These are phyloP conservation scores for Neodiprion pinetum DNA, from an alignment of 1,140 invertebrate species.

Conservation along the genomic window DNA sequence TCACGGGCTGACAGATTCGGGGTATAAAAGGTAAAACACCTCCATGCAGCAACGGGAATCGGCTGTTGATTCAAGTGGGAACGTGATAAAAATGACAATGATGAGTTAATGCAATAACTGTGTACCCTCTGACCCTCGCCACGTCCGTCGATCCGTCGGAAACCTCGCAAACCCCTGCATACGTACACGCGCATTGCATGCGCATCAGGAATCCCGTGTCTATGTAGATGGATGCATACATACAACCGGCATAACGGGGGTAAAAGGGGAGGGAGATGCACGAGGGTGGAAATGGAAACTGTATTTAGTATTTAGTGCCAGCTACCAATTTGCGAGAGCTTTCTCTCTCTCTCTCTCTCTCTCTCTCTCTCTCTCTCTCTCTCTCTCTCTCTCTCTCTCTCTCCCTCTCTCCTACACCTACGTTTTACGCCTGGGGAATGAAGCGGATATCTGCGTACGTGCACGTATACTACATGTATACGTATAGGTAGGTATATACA, in stretches of 20 bases:
- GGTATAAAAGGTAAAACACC: neutral
- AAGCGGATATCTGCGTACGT: too few relatives aligned
- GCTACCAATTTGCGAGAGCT: conserved; percentile 1
- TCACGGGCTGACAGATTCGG: neutral
- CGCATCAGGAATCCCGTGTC: neutral
- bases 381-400: conserved; percentile 22
- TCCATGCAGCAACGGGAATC: too few relatives aligned
- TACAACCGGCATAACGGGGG: conserved; percentile 15
- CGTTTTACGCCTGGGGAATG: too few relatives aligned
- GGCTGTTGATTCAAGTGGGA: conserved; percentile 53
- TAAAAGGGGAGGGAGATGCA: neutral
- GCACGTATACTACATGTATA: too few relatives aligned
- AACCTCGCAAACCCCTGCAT: conserved; percentile 21
- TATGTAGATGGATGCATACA: conserved; percentile 16
- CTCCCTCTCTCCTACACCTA: neutral
- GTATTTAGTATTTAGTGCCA: conserved; percentile 13
- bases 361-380: conserved; percentile 16
- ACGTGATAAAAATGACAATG: conserved; percentile 63
- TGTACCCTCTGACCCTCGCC: conserved; percentile 46
- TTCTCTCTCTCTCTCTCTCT: neutral
- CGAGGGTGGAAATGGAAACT: conserved; percentile 10
- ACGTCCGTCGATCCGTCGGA: neutral
- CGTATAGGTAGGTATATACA: neutral
- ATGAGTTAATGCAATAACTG: conserved; percentile 61
- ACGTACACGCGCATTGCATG: conserved; percentile 19